Conservation (phyloP, 2,888 invertebrate species). For the Agonum fuliginosum region DNA sequence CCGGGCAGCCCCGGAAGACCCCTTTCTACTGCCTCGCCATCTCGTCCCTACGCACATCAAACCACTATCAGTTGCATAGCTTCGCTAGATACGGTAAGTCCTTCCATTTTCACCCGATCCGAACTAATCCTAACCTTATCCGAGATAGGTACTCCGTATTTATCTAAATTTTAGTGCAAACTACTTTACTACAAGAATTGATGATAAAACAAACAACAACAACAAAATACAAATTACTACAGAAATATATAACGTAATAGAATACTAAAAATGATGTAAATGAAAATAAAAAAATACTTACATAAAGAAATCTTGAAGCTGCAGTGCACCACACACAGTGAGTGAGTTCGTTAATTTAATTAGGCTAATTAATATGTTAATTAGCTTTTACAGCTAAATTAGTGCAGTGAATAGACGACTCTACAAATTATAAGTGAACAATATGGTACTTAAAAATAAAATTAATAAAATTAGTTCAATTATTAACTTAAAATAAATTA, state of each 20-base stretch:
- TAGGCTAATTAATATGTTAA: constrained; percentile 58
- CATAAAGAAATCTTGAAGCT: constrained; percentile 55
- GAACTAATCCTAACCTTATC: background rate
- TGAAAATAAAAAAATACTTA: constrained; percentile 54
- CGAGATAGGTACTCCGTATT: background rate
- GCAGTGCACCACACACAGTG: constrained; percentile 57
- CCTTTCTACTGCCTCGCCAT: constrained; percentile 76
- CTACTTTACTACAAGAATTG: constrained; percentile 9
- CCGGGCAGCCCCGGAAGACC: constrained; percentile 82
- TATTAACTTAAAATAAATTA: constrained; percentile 33
- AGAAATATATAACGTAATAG: constrained; percentile 11
- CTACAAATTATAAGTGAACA: constrained; percentile 58
- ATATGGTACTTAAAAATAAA: constrained; percentile 58
- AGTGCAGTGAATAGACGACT: constrained; percentile 56
- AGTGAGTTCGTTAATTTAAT: constrained; percentile 53
- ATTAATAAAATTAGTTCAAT: constrained; percentile 43
- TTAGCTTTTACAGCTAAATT: constrained; percentile 55
- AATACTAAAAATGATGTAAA: constrained; percentile 36
- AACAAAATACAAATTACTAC: constrained; percentile 31
- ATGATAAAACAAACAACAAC: constrained; percentile 19
- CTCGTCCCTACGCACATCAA: constrained; percentile 74
- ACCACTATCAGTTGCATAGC: constrained; percentile 68
- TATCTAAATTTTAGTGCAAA: constrained; percentile 24
- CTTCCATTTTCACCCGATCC: background rate
- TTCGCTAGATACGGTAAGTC: constrained; percentile 44